Percentiles rank a stretch among this genome's conserved stretches.
Evolutionary conservation across 92 coral and sea anemone species (phyloP).

Genomic region (Meandrina meandrites): DNA sequence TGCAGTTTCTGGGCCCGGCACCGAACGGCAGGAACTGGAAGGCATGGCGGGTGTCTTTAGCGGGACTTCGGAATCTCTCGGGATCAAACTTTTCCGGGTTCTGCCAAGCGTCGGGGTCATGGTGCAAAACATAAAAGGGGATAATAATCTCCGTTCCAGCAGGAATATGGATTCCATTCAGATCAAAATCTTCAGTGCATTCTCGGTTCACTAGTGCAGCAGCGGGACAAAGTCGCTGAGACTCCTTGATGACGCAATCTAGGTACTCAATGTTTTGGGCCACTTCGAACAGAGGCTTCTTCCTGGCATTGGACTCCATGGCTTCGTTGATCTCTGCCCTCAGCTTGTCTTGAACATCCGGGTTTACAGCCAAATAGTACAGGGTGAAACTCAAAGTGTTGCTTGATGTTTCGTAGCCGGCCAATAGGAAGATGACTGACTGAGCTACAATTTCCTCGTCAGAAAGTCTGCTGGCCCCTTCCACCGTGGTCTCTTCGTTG

Average conservation of each 20-base stretch:
- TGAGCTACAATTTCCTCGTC: background rate
- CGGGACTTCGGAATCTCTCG: conserved; percentile 65
- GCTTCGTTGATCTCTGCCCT: conserved; percentile 26
- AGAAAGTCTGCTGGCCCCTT: background rate
- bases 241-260: conserved; percentile 66
- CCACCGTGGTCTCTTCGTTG: too few species aligned
- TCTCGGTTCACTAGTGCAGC: conserved; percentile 38
- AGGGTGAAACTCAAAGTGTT: too few species aligned
- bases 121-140: conserved; percentile 45
- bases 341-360: conserved; percentile 30
- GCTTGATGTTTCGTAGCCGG: background rate
- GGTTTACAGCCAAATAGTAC: conserved; percentile 22
- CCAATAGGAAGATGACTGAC: background rate
- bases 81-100: conserved; percentile 56
- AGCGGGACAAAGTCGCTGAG: conserved; percentile 51
- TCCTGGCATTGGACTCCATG: conserved; percentile 26
- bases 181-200: conserved; percentile 21
- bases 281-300: conserved; percentile 51
- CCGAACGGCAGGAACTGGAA: conserved; percentile 71
- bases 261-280: conserved; percentile 58
- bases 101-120: conserved; percentile 58
- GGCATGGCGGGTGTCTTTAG: conserved; percentile 64
- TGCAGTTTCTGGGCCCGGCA: conserved; percentile 74
- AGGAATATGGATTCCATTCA: conserved; percentile 42
- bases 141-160: conserved; percentile 40